Conservation (phyloP, 2,888 invertebrate species). For the Entomobrya multifasciata region DNA sequence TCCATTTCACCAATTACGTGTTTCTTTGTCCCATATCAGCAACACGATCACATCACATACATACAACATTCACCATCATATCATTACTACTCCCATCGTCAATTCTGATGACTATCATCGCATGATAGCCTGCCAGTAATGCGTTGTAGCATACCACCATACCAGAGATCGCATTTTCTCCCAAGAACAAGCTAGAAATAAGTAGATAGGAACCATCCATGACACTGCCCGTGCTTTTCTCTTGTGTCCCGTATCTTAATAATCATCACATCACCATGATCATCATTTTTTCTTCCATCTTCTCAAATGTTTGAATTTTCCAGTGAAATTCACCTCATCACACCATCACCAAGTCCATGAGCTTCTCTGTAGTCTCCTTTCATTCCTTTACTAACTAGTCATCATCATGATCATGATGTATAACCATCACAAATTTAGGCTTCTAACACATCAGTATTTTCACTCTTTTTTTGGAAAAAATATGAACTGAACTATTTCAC, state of each 20-base stretch:
- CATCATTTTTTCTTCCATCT: not conserved
- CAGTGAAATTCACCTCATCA: constrained; percentile 11
- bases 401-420: not conserved
- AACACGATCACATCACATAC: constrained; percentile 7
- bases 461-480: constrained; percentile 20
- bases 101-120: constrained; percentile 1
- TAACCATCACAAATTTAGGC: no score
- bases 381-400: not conserved
- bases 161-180: no score
- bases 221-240: not conserved
- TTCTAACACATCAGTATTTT: not conserved
- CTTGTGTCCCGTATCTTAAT: not conserved
- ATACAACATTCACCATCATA: no score
- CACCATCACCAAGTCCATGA: not conserved
- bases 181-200: not conserved
- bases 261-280: not conserved
- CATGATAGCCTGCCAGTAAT: not conserved
- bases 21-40: not conserved
- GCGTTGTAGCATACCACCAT: no score
- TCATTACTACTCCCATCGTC: constrained; percentile 25
- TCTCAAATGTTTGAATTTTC: not conserved
- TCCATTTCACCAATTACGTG: constrained; percentile 15
- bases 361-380: not conserved
- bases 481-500: constrained; percentile 40
- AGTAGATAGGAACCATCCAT: not conserved